These are phyloP conservation scores for Genyomyrus donnyi DNA, from an alignment of 2,113 vertebrate genomes.

Conservation along the genomic window DNA sequence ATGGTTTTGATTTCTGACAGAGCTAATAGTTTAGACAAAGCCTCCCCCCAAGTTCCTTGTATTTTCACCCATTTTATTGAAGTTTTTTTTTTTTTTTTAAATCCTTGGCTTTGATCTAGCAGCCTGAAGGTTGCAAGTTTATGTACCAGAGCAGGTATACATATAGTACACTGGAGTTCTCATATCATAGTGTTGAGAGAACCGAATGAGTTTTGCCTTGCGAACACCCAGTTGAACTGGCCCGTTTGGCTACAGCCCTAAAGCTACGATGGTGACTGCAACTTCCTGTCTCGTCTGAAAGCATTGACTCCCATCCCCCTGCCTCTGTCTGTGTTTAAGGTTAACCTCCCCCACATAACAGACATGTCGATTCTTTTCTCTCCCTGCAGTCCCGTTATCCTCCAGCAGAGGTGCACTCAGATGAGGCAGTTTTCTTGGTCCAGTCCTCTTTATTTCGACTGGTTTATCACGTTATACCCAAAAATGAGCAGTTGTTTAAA, in stretches of 20 bases:
- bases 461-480: not conserved
- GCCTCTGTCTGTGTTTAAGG: not conserved
- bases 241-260: not conserved
- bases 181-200: not conserved
- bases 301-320: not conserved
- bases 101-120: not conserved
- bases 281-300: slow-evolving; percentile 11
- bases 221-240: not conserved
- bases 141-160: not conserved
- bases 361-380: not conserved
- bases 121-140: not conserved
- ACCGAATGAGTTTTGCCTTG: not conserved
- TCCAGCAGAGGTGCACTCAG: not conserved
- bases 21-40: not conserved
- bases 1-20: not conserved
- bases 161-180: not conserved
- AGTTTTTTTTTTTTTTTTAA: not conserved
- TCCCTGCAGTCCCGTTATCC: not conserved
- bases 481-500: not conserved
- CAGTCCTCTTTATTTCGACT: not conserved
- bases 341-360: not conserved
- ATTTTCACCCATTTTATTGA: not conserved
- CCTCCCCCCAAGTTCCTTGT: not conserved
- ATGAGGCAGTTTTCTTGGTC: not conserved
- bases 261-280: not conserved